Conservation (phyloP, 2,888 invertebrate species). For the Drosophila aldrichi region DNA sequence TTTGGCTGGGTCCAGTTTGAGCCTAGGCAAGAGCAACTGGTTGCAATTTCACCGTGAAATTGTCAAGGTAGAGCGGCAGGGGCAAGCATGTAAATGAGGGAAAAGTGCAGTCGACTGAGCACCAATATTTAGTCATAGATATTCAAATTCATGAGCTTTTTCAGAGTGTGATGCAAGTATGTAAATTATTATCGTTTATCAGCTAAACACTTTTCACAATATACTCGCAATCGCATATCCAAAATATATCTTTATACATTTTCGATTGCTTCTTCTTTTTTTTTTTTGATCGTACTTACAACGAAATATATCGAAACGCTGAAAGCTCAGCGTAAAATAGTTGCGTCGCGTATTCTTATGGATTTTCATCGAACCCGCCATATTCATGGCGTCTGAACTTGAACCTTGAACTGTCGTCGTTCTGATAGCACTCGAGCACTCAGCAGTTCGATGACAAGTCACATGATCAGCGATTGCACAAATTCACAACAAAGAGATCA, state of each 20-base stretch:
- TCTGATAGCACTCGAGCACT: not conserved
- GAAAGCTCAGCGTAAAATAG: conserved; percentile 81
- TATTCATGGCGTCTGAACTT: conserved; percentile 46
- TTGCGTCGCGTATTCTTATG: conserved; percentile 81
- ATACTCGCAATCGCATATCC: too few relatives aligned
- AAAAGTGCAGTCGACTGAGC: not conserved
- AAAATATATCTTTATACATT: too few relatives aligned
- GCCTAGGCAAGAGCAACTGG: conserved; percentile 8
- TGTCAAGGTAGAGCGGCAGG: not conserved
- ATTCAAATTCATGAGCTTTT: too few relatives aligned
- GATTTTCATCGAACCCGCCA: conserved; percentile 74
- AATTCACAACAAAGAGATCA: not conserved
- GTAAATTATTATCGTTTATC: too few relatives aligned
- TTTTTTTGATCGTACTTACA: conserved; percentile 66
- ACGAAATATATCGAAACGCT: conserved; percentile 82
- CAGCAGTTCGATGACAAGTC: conserved; percentile 14
- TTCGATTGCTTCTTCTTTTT: too few relatives aligned
- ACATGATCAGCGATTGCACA: conserved; percentile 35
- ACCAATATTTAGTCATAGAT: too few relatives aligned
- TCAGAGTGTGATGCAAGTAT: too few relatives aligned
- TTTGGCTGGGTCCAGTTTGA: conserved; percentile 15
- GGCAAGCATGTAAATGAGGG: not conserved
- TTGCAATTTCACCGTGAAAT: conserved; percentile 39
- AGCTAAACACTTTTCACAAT: too few relatives aligned
- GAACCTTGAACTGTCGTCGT: not conserved